A percentile compares a stretch with the other conserved stretches of the same genome.
phyloP scores from a whole-genome alignment of 2,797 vertebrate genomes.

The Typhlichthys eigenmanni region DNA sequence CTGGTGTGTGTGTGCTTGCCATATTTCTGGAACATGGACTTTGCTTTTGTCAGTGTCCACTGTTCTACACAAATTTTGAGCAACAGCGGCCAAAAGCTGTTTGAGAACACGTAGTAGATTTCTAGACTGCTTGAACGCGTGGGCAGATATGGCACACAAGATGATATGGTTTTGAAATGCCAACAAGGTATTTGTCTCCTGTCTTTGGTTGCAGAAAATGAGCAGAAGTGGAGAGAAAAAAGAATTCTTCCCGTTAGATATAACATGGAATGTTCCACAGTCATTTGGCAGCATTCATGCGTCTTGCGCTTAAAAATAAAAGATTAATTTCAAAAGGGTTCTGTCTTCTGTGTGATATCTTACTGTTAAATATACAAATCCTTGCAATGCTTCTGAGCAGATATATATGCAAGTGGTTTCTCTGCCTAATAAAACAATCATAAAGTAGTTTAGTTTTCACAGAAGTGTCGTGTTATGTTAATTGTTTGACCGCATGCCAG shows the following conservation, averaged over 20 bases:
- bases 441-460: conserved; percentile 19
- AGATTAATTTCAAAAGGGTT: conserved; percentile 23
- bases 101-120: conserved; percentile 60
- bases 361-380: conserved; percentile 23
- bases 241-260: background rate
- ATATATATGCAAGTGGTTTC: conserved; percentile 12
- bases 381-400: background rate
- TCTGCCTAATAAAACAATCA: conserved; percentile 20
- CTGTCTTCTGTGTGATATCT: conserved; percentile 6
- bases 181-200: conserved; percentile 52
- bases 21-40: conserved; percentile 61
- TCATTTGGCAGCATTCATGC: conserved; percentile 23
- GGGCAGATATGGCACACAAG: conserved; percentile 52
- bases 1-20: conserved; percentile 55
- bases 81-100: conserved; percentile 66
- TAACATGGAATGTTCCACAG: conserved; percentile 24
- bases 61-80: conserved; percentile 60
- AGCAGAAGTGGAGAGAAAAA: conserved; percentile 19
- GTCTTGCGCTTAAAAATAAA: conserved; percentile 5
- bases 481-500: conserved; percentile 27
- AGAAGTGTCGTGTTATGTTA: conserved; percentile 14
- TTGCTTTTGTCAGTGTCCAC: conserved; percentile 32
- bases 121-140: conserved; percentile 60
- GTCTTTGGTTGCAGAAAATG: conserved; percentile 32
- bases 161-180: conserved; percentile 36